Evolutionary conservation across 2,113 vertebrate species (phyloP).

Genomic region (Xyrauchen texanus): DNA sequence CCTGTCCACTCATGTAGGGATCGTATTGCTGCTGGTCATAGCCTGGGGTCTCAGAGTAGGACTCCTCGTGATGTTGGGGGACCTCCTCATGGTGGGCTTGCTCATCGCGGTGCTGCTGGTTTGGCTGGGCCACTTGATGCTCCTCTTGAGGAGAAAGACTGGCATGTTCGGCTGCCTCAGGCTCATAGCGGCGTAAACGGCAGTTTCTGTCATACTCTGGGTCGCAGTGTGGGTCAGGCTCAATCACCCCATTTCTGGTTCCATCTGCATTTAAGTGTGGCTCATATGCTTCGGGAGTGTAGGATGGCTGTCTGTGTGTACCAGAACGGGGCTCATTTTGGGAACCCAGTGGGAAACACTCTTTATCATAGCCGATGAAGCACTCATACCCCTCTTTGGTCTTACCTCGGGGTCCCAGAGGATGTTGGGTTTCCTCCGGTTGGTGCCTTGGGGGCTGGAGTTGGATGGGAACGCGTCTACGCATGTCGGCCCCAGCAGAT

Average conservation of each 20-base stretch:
- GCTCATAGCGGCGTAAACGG: slow-evolving; percentile 70
- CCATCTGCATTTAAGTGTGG: slow-evolving; percentile 71
- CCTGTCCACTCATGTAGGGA: slow-evolving; percentile 75
- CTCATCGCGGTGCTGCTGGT: slow-evolving; percentile 43
- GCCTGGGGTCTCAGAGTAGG: slow-evolving; percentile 55
- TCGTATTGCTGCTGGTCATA: slow-evolving; percentile 70
- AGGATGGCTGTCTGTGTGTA: slow-evolving; percentile 54
- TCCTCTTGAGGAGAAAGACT: slow-evolving; percentile 5
- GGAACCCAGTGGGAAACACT: slow-evolving; percentile 69
- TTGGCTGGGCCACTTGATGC: not conserved
- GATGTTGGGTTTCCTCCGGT: slow-evolving; percentile 62
- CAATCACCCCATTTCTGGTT: slow-evolving; percentile 65
- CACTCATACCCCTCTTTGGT: slow-evolving; percentile 81
- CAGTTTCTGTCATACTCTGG: slow-evolving; percentile 76
- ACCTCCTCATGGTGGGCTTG: slow-evolving; percentile 32
- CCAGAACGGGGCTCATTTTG: slow-evolving; percentile 57
- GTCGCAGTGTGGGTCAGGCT: slow-evolving; percentile 77
- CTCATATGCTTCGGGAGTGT: slow-evolving; percentile 66
- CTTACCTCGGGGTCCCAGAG: slow-evolving; percentile 75
- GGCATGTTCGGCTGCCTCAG: slow-evolving; percentile 29
- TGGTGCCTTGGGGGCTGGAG: slow-evolving; percentile 48
- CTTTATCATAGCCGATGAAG: slow-evolving; percentile 75
- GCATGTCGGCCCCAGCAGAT: slow-evolving; percentile 55
- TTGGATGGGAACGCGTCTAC: slow-evolving; percentile 46
- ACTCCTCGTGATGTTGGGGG: slow-evolving; percentile 53